A percentile compares a stretch with the other conserved stretches of the same genome.
Evolutionary conservation across 2,888 invertebrate species (phyloP).

Genomic region (Andricus quercusramuli): DNA sequence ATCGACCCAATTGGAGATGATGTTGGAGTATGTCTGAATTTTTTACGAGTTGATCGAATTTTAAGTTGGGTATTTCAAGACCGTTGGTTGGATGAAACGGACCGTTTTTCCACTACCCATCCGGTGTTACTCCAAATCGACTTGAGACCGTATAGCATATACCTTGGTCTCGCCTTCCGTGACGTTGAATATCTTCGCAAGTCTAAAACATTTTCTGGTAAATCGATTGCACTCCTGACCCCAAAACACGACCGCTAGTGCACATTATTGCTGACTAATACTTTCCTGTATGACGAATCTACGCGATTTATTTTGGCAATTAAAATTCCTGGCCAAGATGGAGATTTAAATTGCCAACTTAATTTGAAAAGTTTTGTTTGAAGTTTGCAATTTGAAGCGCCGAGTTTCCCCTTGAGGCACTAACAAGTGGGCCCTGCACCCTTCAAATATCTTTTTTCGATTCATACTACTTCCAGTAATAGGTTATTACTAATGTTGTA

Average conservation of each 20-base stretch:
- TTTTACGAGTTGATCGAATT: slow-evolving; percentile 42
- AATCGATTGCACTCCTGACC: slow-evolving; percentile 36
- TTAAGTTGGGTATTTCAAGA: slow-evolving; percentile 44
- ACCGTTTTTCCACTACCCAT: slow-evolving; percentile 30
- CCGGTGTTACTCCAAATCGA: slow-evolving; percentile 40
- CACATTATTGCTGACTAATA: neutral
- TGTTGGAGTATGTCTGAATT: slow-evolving; percentile 41
- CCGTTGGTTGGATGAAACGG: slow-evolving; percentile 33
- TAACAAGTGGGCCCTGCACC: too few relatives aligned
- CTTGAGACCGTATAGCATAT: slow-evolving; percentile 15
- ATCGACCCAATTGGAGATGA: slow-evolving; percentile 5
- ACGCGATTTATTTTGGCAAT: neutral
- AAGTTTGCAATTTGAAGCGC: neutral
- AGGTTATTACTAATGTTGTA: too few relatives aligned
- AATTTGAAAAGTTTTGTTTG: neutral
- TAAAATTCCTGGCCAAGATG: neutral
- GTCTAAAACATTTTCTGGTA: slow-evolving; percentile 14
- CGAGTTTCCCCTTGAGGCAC: too few relatives aligned
- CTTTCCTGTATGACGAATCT: neutral
- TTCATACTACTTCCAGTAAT: too few relatives aligned
- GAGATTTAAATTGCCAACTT: neutral
- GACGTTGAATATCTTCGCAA: slow-evolving; percentile 26
- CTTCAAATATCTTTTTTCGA: too few relatives aligned
- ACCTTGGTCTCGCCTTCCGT: neutral
- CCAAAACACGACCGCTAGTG: neutral